These are phyloP conservation scores for Goniozus legneri DNA, from an alignment of 1,140 invertebrate genomes.

Conservation along the genomic window DNA sequence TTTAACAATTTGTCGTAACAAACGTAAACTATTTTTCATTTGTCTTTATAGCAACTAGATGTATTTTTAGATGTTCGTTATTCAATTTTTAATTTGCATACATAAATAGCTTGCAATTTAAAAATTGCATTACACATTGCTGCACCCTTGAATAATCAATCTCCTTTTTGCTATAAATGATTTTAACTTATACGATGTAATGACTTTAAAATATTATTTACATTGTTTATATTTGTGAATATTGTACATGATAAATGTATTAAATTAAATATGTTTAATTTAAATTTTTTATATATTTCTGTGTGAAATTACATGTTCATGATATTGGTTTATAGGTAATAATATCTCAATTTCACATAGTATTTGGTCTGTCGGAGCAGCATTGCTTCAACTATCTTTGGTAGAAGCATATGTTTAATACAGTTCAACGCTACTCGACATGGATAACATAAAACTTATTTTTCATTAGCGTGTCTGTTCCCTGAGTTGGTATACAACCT, in stretches of 20 bases:
- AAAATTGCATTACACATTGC: no score
- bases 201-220: slow-evolving; percentile 36
- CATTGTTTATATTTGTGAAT: slow-evolving; percentile 10
- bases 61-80: slow-evolving; percentile 16
- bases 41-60: slow-evolving; percentile 13
- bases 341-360: slow-evolving; percentile 1
- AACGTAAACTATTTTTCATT: slow-evolving; percentile 33
- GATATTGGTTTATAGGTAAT: no score
- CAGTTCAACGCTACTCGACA: slow-evolving; percentile 20
- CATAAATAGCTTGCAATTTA: no score
- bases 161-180: slow-evolving; percentile 15
- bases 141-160: no score
- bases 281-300: slow-evolving; percentile 15
- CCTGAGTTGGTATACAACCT: slow-evolving; percentile 47
- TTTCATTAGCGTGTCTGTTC: slow-evolving; percentile 36
- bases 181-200: slow-evolving; percentile 34
- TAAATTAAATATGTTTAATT: slow-evolving; percentile 30
- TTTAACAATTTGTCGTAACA: slow-evolving; percentile 47
- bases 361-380: slow-evolving; percentile 43
- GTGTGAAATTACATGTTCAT: slow-evolving; percentile 14
- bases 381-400: slow-evolving; percentile 45
- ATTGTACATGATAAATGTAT: slow-evolving; percentile 21
- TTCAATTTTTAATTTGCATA: no score
- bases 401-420: slow-evolving; percentile 35
- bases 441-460: slow-evolving; percentile 28